These are phyloP conservation scores for Argynnis bischoffii DNA, from an alignment of 2,888 invertebrate genomes.

Conservation along the genomic window DNA sequence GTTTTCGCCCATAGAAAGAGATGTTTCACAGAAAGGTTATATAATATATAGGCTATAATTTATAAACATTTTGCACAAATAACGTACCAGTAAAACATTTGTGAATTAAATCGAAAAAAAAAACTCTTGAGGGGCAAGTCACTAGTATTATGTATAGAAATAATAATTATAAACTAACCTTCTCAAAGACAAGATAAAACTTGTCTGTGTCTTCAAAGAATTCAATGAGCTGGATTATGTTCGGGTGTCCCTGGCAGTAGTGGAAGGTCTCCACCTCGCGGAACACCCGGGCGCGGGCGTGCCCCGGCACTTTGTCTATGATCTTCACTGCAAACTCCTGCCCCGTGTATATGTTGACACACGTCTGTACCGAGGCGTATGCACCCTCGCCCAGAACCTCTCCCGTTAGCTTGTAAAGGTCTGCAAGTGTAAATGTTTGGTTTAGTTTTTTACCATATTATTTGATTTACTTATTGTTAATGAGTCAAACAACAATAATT, in stretches of 20 bases:
- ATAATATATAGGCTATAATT: too few relatives aligned
- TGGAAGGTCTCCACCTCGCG: conserved; percentile 99
- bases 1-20: too few relatives aligned
- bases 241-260: conserved; percentile 98
- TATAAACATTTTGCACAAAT: too few relatives aligned
- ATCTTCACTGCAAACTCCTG: conserved; percentile 98
- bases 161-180: conserved; percentile 77
- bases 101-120: too few relatives aligned
- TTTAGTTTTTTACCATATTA: background rate
- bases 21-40: too few relatives aligned
- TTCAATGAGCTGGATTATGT: conserved; percentile 98
- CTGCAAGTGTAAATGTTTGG: conserved; percentile 75
- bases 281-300: conserved; percentile 96
- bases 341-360: conserved; percentile 94
- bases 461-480: background rate
- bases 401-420: conserved; percentile 96
- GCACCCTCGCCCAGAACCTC: conserved; percentile 98
- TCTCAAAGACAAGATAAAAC: conserved; percentile 99
- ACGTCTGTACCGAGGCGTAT: conserved; percentile 97
- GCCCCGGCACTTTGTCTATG: conserved; percentile 96
- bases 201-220: conserved; percentile 98
- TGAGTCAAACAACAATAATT: background rate
- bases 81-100: too few relatives aligned
- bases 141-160: background rate
- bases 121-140: too few relatives aligned